A percentile compares a stretch with the other conserved stretches of the same genome.
Evolutionary conservation across 2,797 vertebrate species (phyloP).

Genomic region (Rhinophrynus dorsalis): DNA sequence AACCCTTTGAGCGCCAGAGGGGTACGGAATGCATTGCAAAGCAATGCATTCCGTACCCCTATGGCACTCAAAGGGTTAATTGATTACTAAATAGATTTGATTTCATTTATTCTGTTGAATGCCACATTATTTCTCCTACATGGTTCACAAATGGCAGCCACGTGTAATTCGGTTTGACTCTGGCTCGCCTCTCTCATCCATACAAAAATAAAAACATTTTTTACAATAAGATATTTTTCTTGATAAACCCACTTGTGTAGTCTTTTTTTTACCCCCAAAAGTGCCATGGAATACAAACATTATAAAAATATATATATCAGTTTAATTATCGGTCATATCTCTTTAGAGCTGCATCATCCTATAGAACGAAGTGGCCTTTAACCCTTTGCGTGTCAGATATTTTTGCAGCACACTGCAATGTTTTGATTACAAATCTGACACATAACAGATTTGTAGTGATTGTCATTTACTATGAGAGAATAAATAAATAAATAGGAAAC

Average conservation of each 20-base stretch:
- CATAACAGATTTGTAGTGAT: not conserved
- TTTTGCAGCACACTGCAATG: not conserved
- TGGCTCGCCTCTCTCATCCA: not conserved
- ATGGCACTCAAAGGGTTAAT: no score
- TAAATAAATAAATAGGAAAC: conserved; percentile 14
- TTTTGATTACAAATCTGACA: no score
- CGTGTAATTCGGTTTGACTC: not conserved
- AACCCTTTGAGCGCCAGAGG: no score
- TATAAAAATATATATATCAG: conserved; percentile 25
- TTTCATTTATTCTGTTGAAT: no score
- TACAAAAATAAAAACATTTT: conserved; percentile 17
- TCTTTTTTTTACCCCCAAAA: not conserved
- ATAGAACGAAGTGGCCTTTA: not conserved
- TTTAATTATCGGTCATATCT: not conserved
- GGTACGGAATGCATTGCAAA: no score
- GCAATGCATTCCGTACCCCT: no score
- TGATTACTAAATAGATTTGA: no score
- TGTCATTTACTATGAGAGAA: conserved; percentile 6
- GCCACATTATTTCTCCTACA: no score
- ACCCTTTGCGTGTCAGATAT: not conserved
- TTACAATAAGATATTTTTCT: conserved; percentile 12
- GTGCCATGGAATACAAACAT: not conserved
- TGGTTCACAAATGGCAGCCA: no score
- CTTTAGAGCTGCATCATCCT: not conserved
- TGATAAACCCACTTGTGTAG: not conserved